These are phyloP conservation scores for Dinomys branickii DNA, from an alignment of 2,113 vertebrate species.

Conservation along the genomic window DNA sequence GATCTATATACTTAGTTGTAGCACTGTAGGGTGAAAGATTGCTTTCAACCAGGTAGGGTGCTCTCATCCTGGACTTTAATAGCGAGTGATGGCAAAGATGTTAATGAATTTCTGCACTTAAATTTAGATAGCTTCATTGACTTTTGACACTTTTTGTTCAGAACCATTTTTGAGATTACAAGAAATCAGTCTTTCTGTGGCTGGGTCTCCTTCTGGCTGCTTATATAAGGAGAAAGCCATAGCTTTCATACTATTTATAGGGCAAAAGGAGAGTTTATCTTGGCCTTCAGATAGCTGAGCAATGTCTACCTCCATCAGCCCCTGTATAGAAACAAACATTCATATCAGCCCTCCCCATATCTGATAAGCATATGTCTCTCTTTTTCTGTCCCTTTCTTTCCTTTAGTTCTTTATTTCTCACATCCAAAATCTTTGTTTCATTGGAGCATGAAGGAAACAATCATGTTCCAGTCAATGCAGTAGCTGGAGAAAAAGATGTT, in stretches of 20 bases:
- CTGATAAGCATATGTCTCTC: not conserved
- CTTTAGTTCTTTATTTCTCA: not conserved
- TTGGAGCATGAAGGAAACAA: not conserved
- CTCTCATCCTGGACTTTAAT: not conserved
- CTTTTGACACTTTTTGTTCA: constrained; percentile 13
- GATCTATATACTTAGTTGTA: not conserved
- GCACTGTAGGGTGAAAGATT: not conserved
- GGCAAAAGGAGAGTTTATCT: not conserved
- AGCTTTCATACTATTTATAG: not conserved
- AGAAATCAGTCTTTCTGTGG: not conserved
- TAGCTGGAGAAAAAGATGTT: not conserved
- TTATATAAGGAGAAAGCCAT: not conserved
- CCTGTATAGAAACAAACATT: not conserved
- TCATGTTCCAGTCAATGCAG: not conserved
- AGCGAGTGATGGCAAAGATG: not conserved
- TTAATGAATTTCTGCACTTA: not conserved
- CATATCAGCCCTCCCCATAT: rapidly evolving
- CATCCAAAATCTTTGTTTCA: not conserved
- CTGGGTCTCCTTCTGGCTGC: not conserved
- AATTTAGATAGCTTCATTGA: not conserved
- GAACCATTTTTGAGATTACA: constrained; percentile 28
- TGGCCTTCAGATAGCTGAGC: not conserved
- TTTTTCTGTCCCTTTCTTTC: not conserved
- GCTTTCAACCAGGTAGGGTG: not conserved
- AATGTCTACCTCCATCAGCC: not conserved